Evolutionary conservation across 2,888 invertebrate genomes (phyloP), one percentile per base, ranked within the genome.

Genomic region (Chesias legatella): DNA sequence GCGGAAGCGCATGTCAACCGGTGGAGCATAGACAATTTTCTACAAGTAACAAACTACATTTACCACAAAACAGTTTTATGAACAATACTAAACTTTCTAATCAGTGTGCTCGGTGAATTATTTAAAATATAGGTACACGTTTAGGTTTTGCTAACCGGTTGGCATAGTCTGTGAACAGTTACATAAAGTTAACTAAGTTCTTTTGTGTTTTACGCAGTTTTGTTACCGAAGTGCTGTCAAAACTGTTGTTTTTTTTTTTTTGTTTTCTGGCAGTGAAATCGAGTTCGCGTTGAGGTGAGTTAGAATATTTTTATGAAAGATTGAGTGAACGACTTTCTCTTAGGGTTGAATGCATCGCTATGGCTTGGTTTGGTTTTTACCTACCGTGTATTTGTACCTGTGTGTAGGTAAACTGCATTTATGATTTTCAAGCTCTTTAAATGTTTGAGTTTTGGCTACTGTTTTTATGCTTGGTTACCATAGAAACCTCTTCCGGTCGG

Each of bases 121-220:
- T 8, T 50, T 42, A 33, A 27, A 27, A 24, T 30, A 37, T 32
- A 36, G n/a, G n/a, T n/a, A 32, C 38, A 43, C 34, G 35, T 33
- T 34, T 51, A 51, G 47, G 39, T 39, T 43, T 43, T 36, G 27
- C 32, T 51, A 73, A 74, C 73, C 70, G 67, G 79, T 78, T 65
- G 24, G 41, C 44, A 44, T 67, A 73, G 76, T 75, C 78, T 79
- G 75, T 72, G 51, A 46, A 75, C 74, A 73, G 81, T 82, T 79
- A 81, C 68, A 79, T 82, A 79, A 81, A 64, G 51, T 66, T 57
- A 58, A 43, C 39, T 8, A 56, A 67, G 76, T 74, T 77, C 76
- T 71, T 78, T 78, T 59, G 67, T 78, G 69, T 68, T 67, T 62
- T 52, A 58, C 56, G 48, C 40, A 58, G 58, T 56, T 60, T 58